phyloP scores from a whole-genome alignment of 1,140 invertebrate species.

The Trichonephila inaurata region DNA sequence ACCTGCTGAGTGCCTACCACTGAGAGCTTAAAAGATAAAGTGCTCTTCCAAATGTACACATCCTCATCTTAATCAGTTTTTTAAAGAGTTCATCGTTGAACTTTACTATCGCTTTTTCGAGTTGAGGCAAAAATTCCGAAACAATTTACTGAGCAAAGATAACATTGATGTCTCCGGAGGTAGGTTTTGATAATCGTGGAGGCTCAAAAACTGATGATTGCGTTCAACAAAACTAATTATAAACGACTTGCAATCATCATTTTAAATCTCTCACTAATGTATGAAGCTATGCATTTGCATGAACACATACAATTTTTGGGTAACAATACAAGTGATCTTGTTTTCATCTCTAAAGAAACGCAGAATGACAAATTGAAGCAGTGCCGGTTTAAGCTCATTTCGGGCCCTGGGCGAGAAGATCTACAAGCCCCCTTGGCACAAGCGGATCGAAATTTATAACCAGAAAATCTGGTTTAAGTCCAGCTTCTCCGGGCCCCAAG shows the following conservation, averaged over 20 bases:
- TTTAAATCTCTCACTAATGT: not conserved
- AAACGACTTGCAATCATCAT: not conserved
- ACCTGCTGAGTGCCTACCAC: not conserved
- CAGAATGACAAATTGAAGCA: too few relatives aligned
- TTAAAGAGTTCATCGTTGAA: not conserved
- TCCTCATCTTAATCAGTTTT: not conserved
- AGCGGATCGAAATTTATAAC: too few relatives aligned
- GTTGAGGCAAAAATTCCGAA: not conserved
- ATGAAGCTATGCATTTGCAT: too few relatives aligned
- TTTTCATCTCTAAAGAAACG: too few relatives aligned
- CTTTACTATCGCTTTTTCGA: not conserved
- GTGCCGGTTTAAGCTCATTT: too few relatives aligned
- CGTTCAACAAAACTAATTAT: not conserved
- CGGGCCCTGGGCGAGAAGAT: too few relatives aligned
- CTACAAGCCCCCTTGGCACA: too few relatives aligned
- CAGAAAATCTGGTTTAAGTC: too few relatives aligned
- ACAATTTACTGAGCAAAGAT: not conserved
- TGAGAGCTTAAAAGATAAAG: not conserved
- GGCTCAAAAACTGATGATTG: not conserved
- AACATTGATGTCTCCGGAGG: not conserved
- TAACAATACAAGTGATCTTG: not conserved
- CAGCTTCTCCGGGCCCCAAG: too few relatives aligned
- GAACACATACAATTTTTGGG: not conserved
- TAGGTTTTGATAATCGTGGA: not conserved
- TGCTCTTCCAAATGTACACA: not conserved